Conservation (phyloP, 1,140 invertebrate species). For the Drosophila paulistorum region DNA sequence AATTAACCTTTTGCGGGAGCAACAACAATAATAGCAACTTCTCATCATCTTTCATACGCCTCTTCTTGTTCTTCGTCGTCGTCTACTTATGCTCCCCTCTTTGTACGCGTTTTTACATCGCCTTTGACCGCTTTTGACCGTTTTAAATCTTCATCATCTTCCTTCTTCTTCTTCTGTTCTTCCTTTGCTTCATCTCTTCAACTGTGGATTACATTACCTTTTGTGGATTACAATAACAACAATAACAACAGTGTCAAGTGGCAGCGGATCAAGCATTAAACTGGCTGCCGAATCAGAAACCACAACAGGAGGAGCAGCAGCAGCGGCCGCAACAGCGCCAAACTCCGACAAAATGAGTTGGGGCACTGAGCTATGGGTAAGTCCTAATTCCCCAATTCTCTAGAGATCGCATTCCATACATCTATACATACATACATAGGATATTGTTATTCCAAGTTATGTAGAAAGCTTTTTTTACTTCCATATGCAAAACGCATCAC, state of each 20-base stretch:
- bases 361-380: slow-evolving; percentile 86
- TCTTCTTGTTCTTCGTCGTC: slow-evolving; percentile 31
- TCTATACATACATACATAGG: background rate
- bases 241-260: slow-evolving; percentile 53
- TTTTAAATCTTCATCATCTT: slow-evolving; percentile 42
- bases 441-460: background rate
- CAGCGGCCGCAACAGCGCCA: slow-evolving; percentile 59
- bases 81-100: slow-evolving; percentile 11
- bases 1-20: slow-evolving; percentile 66
- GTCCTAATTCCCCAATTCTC: slow-evolving; percentile 49
- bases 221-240: slow-evolving; percentile 30
- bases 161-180: background rate
- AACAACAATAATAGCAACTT: slow-evolving; percentile 28
- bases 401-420: background rate
- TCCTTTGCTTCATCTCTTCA: slow-evolving; percentile 16
- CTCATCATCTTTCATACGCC: slow-evolving; percentile 38
- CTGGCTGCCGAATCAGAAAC: slow-evolving; percentile 64
- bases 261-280: slow-evolving; percentile 62
- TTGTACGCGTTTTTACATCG: slow-evolving; percentile 29
- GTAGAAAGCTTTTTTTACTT: too few species aligned
- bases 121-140: background rate
- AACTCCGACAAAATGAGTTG: slow-evolving; percentile 85
- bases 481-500: background rate
- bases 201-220: slow-evolving; percentile 40
- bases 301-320: slow-evolving; percentile 13